A percentile compares a stretch with the other conserved stretches of the same genome.
phyloP scores from a whole-genome alignment of 1,140 invertebrate species.

The Drosophila santomea region DNA sequence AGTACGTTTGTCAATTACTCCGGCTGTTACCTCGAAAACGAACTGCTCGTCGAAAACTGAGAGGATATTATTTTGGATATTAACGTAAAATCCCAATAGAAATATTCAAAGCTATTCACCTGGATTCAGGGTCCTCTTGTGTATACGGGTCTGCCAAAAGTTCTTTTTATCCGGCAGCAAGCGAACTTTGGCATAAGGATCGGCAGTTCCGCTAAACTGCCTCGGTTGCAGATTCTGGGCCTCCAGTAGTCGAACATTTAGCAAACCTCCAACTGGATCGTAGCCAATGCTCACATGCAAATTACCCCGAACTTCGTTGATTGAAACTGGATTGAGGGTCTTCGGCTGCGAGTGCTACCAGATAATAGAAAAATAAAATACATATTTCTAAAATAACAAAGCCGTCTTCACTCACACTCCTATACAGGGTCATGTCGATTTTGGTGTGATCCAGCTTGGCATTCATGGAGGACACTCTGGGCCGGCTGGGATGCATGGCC shows the following conservation, averaged over 20 bases:
- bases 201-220: constrained; percentile 87
- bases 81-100: no score
- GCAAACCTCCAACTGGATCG: constrained; percentile 85
- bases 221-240: constrained; percentile 87
- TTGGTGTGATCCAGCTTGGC: constrained; percentile 87
- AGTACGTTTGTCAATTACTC: constrained; percentile 86
- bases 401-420: constrained; percentile 69
- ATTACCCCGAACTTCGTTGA: constrained; percentile 85
- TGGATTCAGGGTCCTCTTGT: constrained; percentile 88
- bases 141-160: constrained; percentile 87
- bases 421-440: constrained; percentile 86
- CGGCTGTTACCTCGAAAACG: constrained; percentile 89
- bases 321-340: constrained; percentile 39
- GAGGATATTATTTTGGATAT: background rate
- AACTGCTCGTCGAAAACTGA: constrained; percentile 89
- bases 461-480: constrained; percentile 85
- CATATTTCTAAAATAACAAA: background rate
- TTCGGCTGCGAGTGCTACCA: constrained; percentile 73
- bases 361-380: background rate
- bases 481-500: constrained; percentile 83
- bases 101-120: constrained; percentile 65
- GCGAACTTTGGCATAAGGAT: constrained; percentile 87
- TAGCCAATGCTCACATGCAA: constrained; percentile 85
- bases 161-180: constrained; percentile 87
- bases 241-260: constrained; percentile 86